Conservation (phyloP, 2,888 invertebrate species). For the Andrena hattorfiana region DNA sequence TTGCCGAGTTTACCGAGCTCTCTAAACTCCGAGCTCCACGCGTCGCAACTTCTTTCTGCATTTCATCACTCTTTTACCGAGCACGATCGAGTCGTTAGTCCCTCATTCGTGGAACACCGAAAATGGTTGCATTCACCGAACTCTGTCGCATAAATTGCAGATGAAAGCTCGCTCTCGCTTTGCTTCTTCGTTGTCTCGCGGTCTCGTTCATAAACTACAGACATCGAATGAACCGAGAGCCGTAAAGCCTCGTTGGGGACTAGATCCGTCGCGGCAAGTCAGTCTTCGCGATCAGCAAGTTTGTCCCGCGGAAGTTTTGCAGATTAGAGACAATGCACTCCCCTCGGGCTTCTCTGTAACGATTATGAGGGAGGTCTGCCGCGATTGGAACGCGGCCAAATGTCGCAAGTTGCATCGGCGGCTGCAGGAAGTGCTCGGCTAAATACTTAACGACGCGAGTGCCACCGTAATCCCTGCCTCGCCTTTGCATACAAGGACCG, state of each 20-base stretch:
- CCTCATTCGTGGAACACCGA: background rate
- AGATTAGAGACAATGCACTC: conserved; percentile 39
- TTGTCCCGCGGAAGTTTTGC: conserved; percentile 39
- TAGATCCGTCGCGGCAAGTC: background rate
- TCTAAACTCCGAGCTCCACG: no score
- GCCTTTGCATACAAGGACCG: conserved; percentile 19
- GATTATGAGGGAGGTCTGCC: conserved; percentile 49
- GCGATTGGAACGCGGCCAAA: conserved; percentile 57
- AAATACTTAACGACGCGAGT: conserved; percentile 41
- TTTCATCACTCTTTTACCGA: no score
- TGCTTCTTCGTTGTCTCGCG: background rate
- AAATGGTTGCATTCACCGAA: background rate
- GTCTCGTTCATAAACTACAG: background rate
- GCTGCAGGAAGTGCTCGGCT: conserved; percentile 23
- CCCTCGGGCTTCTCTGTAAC: conserved; percentile 27
- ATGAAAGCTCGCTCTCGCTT: background rate
- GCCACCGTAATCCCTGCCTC: conserved; percentile 12
- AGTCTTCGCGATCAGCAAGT: background rate
- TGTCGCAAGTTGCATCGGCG: conserved; percentile 41
- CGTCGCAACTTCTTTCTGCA: no score
- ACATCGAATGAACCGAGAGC: background rate
- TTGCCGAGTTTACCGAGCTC: no score
- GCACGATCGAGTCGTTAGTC: no score
- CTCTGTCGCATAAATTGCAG: background rate
- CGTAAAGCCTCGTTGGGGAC: conserved; percentile 17